phyloP scores from a whole-genome alignment of 2,888 invertebrate species.

The Lycophotia porphyrea region DNA sequence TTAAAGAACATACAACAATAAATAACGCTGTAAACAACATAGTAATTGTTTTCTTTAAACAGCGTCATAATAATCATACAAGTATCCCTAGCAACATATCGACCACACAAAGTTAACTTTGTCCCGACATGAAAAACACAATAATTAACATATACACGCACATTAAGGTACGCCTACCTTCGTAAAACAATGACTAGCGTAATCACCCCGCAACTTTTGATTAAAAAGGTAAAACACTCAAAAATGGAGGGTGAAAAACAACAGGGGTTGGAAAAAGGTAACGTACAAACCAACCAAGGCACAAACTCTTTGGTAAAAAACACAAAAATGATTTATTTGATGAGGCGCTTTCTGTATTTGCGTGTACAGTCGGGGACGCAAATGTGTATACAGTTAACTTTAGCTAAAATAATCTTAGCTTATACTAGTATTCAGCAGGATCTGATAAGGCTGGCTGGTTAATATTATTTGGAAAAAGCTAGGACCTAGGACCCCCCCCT shows the following conservation, averaged over 20 bases:
- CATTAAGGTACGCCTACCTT: constrained; percentile 33
- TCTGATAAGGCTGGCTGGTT: neutral
- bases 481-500: too few species aligned
- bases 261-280: constrained; percentile 56
- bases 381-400: neutral
- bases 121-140: constrained; percentile 34
- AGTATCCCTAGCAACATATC: constrained; percentile 7
- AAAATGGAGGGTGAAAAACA: constrained; percentile 61
- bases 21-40: neutral
- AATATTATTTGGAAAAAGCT: too few species aligned
- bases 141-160: constrained; percentile 52
- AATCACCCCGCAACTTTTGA: constrained; percentile 66
- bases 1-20: neutral
- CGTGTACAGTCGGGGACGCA: constrained; percentile 22
- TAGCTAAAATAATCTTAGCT: neutral
- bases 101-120: constrained; percentile 42
- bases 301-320: constrained; percentile 62
- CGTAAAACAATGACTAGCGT: constrained; percentile 62
- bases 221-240: constrained; percentile 67
- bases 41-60: neutral
- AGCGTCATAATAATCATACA: constrained; percentile 18
- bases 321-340: constrained; percentile 72
- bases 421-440: neutral
- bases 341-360: constrained; percentile 51
- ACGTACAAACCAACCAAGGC: constrained; percentile 42